Evolutionary conservation across 2,113 vertebrate species (phyloP).

Genomic region (Zingel zingel): DNA sequence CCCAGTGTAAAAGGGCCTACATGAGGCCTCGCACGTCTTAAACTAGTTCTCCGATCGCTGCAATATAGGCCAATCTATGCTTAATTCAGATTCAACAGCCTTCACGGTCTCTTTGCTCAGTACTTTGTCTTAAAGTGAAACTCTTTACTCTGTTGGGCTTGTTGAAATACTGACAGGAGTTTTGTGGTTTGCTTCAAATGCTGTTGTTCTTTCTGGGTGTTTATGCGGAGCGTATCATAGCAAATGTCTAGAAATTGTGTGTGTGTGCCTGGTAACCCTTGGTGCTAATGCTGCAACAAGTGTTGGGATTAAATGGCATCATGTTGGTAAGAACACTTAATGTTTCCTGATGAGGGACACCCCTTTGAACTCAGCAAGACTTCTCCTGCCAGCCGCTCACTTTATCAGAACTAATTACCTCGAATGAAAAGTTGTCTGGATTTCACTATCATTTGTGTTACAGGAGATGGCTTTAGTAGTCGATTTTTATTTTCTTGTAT

Average conservation of each 20-base stretch:
- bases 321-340: constrained; percentile 78
- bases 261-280: constrained; percentile 73
- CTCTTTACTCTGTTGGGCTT: constrained; percentile 28
- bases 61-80: constrained; percentile 85
- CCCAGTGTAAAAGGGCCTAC: constrained; percentile 56
- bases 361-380: constrained; percentile 75
- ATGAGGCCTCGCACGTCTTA: constrained; percentile 74
- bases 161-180: constrained; percentile 36
- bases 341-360: constrained; percentile 78
- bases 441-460: constrained; percentile 26
- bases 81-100: constrained; percentile 79
- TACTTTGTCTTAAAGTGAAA: constrained; percentile 66
- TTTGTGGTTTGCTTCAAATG: constrained; percentile 24
- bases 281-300: constrained; percentile 67
- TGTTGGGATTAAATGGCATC: constrained; percentile 76
- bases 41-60: constrained; percentile 70
- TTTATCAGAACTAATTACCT: constrained; percentile 70
- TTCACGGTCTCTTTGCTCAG: constrained; percentile 48
- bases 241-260: constrained; percentile 46
- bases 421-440: constrained; percentile 52
- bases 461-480: constrained; percentile 1
- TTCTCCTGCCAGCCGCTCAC: constrained; percentile 57
- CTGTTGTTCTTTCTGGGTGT: constrained; percentile 29
- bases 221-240: constrained; percentile 50
- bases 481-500: not conserved